phyloP scores from a whole-genome alignment of 2,888 invertebrate species.

The Tetragnatha montana region DNA sequence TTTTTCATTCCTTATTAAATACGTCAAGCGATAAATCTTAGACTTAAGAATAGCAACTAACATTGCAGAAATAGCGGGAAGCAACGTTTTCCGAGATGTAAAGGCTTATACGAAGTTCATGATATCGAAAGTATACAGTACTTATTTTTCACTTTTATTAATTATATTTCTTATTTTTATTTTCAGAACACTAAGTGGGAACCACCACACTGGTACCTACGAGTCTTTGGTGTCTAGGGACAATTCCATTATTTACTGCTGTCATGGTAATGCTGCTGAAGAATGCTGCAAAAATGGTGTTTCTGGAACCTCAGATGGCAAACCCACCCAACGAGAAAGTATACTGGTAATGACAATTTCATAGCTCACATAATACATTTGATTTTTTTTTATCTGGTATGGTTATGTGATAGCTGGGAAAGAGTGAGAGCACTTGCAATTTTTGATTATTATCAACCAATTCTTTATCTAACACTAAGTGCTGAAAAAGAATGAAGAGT shows the following conservation, averaged over 20 bases:
- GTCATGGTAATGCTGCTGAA: slow-evolving; percentile 67
- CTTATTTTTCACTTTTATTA: too few relatives aligned
- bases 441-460: too few relatives aligned
- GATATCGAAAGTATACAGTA: too few relatives aligned
- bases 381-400: background rate
- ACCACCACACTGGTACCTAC: slow-evolving; percentile 38
- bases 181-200: slow-evolving; percentile 48
- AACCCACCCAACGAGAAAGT: slow-evolving; percentile 26
- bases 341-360: slow-evolving; percentile 44
- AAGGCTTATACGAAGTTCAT: too few relatives aligned
- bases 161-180: background rate
- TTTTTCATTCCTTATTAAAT: too few relatives aligned
- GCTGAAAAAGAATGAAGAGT: too few relatives aligned
- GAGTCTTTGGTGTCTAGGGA: slow-evolving; percentile 61
- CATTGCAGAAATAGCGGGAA: too few relatives aligned
- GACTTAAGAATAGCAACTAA: too few relatives aligned
- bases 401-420: background rate
- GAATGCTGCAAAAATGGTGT: slow-evolving; percentile 63
- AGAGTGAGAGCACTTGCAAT: too few relatives aligned
- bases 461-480: too few relatives aligned
- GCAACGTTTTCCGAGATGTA: too few relatives aligned
- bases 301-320: background rate
- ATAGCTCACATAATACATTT: background rate
- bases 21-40: too few relatives aligned
- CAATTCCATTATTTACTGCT: slow-evolving; percentile 70